Percentiles rank a stretch among this genome's conserved stretches.
Evolutionary conservation across 2,113 vertebrate genomes (phyloP).

Genomic region (Sialia sialis): DNA sequence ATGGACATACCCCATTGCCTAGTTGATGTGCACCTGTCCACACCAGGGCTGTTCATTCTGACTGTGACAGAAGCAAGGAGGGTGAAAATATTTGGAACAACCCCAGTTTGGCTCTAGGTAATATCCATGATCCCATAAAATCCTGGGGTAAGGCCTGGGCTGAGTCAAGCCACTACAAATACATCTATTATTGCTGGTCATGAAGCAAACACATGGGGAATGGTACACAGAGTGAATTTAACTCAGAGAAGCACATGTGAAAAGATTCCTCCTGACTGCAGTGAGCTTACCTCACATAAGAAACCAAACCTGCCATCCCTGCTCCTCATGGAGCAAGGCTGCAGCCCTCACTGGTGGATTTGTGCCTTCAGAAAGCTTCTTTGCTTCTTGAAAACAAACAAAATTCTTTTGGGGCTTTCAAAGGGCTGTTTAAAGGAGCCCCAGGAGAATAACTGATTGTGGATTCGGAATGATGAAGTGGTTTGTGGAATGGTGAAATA

Average conservation of each 20-base stretch:
- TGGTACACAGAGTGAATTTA: neutral
- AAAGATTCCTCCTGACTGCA: neutral
- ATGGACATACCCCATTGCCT: neutral
- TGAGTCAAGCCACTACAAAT: neutral
- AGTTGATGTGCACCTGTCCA: neutral
- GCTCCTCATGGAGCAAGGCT: neutral
- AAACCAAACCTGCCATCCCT: neutral
- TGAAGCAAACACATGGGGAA: neutral
- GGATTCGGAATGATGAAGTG: constrained; percentile 45
- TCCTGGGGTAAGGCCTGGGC: neutral
- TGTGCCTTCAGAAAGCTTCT: neutral
- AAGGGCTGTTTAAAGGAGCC: constrained; percentile 40
- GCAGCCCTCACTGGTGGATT: neutral
- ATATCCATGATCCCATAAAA: neutral
- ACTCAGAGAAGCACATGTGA: fast-evolving
- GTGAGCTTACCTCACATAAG: neutral
- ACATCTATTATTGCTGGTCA: neutral
- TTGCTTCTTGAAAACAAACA: neutral
- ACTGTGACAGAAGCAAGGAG: neutral
- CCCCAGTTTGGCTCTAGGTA: neutral
- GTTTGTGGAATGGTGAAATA: constrained; percentile 21
- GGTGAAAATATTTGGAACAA: neutral
- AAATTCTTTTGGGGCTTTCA: constrained; percentile 42
- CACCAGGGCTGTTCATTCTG: neutral
- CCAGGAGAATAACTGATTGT: constrained; percentile 30